phyloP scores from a whole-genome alignment of 2,113 vertebrate genomes.

The Burhinus oedicnemus region DNA sequence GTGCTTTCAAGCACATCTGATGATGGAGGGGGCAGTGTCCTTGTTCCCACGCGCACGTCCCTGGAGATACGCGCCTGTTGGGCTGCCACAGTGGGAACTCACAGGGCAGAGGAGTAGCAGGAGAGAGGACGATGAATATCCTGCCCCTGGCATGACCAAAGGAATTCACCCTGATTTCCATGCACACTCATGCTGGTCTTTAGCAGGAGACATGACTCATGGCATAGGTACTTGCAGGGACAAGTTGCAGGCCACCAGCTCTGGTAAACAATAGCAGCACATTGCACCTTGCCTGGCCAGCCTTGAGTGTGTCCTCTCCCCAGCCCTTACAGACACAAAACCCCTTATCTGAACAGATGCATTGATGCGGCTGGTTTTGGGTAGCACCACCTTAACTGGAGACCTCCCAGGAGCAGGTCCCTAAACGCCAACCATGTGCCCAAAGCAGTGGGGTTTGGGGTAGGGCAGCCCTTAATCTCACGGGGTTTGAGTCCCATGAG shows the following conservation, averaged over 20 bases:
- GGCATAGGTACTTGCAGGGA: neutral
- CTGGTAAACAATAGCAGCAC: accelerated
- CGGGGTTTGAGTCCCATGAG: accelerated
- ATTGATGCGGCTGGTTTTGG: neutral
- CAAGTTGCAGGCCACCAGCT: neutral
- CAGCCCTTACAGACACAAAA: neutral
- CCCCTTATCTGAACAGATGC: neutral
- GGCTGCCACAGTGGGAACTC: neutral
- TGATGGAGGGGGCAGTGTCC: neutral
- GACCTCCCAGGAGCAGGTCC: neutral
- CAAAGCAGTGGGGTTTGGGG: neutral
- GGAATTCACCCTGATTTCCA: neutral
- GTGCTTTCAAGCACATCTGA: neutral
- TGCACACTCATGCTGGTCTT: neutral
- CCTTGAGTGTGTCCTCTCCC: neutral
- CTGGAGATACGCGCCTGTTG: neutral
- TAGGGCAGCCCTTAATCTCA: neutral
- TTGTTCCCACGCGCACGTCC: neutral
- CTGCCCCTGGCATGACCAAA: neutral
- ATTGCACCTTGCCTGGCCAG: neutral
- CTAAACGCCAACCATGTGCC: accelerated
- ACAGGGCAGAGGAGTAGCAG: neutral
- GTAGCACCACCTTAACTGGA: accelerated
- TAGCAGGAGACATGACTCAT: neutral
- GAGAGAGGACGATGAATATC: neutral